Base-by-base conservation (phyloP, 64 coral and sea anemone species). In the Dendronephthya gigantea region DNA sequence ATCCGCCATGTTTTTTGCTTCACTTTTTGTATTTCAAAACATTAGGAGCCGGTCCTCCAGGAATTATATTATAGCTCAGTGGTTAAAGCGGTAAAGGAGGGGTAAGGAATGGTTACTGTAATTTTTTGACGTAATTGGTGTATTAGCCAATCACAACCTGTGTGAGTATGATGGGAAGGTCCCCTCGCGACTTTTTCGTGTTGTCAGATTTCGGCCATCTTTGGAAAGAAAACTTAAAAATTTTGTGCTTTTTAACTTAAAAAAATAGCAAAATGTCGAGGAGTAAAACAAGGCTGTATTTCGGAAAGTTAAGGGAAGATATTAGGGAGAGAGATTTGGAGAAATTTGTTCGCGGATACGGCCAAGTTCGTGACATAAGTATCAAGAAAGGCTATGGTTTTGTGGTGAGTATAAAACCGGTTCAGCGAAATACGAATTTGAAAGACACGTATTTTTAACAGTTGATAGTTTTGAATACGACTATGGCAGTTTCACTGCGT, bases 321-420 rank as follows among this genome's bases (percentile, higher is more conserved):
- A 68, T 81, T 35, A 93, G 95, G 83, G 95, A 98, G 88, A 75
- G 92, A 83, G 95, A 98, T 86, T 56, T 98, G 48, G 95, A 98
- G 30, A 93, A 89, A 83, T 92, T 98, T 41, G 92, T 98, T 7
- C 95, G 95, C 0, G 88, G 92, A 48, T 98, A 93, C 49, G 95
- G 95, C 0, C 90, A 90, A 50, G 43, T 93, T 33, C 87, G 90
- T 10, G 95, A 98, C 82, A 84, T 98, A n/a, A 98, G 95, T 84
- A 98, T 98, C 81, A 98, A 98, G 72, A 84, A 88, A 87, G 95
- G 95, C 47, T 98, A 98, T 27, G 95, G 95, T 65, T 98, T 98
- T 90, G 95, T 98, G 91, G 95, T 98, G 19, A 91, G 95, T 89
- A 32, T 15, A n/a, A n/a, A n/a, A n/a, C n/a, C n/a, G n/a, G n/a